Evolutionary conservation across 2,113 vertebrate genomes (phyloP), one percentile per base, ranked within the genome.

Genomic region (Pterocles burchelli): DNA sequence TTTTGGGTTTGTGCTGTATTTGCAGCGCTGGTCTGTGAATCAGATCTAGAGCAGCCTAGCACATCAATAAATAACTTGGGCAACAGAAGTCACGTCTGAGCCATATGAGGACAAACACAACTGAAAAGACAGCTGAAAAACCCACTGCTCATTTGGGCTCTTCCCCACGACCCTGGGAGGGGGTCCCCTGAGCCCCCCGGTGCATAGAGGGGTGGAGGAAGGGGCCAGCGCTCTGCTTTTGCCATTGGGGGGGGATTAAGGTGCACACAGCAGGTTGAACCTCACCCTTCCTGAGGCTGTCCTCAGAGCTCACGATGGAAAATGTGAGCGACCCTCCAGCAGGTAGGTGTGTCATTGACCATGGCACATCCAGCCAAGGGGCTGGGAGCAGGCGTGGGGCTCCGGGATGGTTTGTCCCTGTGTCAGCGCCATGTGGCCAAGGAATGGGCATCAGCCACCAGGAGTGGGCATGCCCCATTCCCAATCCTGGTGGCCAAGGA

Each of bases 181-280:
- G 31, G 52, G 0, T 58, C 1, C 29, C 13, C 68, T 2, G 1
- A 25, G 17, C 24, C 21, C 11, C n/a, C 9, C 31, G 8, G 58
- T 17, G 41, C 22, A 0, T 5, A 7, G 14, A 17, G 59, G 58
- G 74, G 5, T 66, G 45, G 26, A 21, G 33, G 45, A 38, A 16
- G 59, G 29, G 59, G 28, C 6, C 48, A 7, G 13, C 5, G n/a
- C 51, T 9, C 51, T 29, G 48, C 43, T 31, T 26, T 71, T 36
- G 29, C 8, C 31, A 0, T 17, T 7, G 10, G 17, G 36, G 20
- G 9, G 38, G 55, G 22, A 22, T 31, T 31, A 22, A 46, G 73
- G 31, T 31, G 26, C 21, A 5, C 14, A 26, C 41, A 28, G 38
- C n/a, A 22, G 48, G 26, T 34, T 25, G 29, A 41, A 25, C 41